Evolutionary conservation across 2,888 invertebrate genomes (phyloP).

Genomic region (Dilophus febrilis): DNA sequence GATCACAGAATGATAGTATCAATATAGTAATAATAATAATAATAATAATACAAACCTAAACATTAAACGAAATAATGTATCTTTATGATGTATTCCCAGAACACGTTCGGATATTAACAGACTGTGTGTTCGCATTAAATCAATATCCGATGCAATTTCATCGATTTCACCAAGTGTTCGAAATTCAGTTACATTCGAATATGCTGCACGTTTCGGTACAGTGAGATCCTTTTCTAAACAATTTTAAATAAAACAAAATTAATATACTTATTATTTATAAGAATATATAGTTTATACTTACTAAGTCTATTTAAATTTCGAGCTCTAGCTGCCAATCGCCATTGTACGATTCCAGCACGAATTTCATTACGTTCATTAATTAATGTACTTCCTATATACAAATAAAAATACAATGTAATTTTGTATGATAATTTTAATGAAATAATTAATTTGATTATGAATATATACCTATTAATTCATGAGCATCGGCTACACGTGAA

Average conservation of each 20-base stretch:
- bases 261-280: too few species aligned
- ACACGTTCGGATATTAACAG: slow-evolving; percentile 76
- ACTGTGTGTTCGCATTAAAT: slow-evolving; percentile 73
- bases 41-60: slow-evolving; percentile 40
- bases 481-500: slow-evolving; percentile 63
- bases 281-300: too few species aligned
- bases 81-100: slow-evolving; percentile 70
- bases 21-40: too few species aligned
- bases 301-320: too few species aligned
- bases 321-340: slow-evolving; percentile 75
- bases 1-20: too few species aligned
- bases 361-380: slow-evolving; percentile 75
- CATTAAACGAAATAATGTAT: slow-evolving; percentile 65
- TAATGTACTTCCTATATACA: slow-evolving; percentile 47
- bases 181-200: slow-evolving; percentile 57
- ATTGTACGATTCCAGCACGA: slow-evolving; percentile 49
- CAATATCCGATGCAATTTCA: slow-evolving; percentile 58
- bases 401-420: not conserved
- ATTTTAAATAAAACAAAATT: too few species aligned
- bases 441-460: not conserved
- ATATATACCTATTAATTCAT: slow-evolving; percentile 58
- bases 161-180: slow-evolving; percentile 51
- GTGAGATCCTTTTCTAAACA: slow-evolving; percentile 37
- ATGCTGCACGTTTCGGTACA: slow-evolving; percentile 41
- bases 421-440: not conserved